A percentile compares a stretch with the other conserved stretches of the same genome.
These are phyloP conservation scores for Drosophila tani DNA, from an alignment of 1,140 invertebrate genomes.

Conservation along the genomic window DNA sequence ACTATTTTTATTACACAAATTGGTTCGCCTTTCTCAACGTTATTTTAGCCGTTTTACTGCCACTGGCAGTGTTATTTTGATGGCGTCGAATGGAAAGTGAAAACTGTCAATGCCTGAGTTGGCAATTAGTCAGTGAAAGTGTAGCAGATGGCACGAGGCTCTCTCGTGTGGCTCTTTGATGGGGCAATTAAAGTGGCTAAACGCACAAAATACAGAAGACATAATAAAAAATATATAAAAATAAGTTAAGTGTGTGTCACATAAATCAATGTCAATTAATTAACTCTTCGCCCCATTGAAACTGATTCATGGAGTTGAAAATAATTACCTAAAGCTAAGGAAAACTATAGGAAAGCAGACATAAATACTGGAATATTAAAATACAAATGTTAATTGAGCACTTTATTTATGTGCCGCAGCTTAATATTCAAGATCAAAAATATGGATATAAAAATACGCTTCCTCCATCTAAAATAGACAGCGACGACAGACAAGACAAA, in stretches of 20 bases:
- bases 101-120: conserved; percentile 64
- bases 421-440: conserved; percentile 33
- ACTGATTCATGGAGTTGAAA: conserved; percentile 48
- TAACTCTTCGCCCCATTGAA: conserved; percentile 43
- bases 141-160: conserved; percentile 53
- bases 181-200: conserved; percentile 57
- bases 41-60: conserved; percentile 10
- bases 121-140: conserved; percentile 73
- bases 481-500: conserved; percentile 24
- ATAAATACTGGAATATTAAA: neutral
- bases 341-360: neutral
- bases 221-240: conserved; percentile 45
- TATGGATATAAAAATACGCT: conserved; percentile 17
- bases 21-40: conserved; percentile 37
- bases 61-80: conserved; percentile 20
- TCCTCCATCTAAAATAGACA: conserved; percentile 21
- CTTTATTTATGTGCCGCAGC: conserved; percentile 7
- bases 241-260: conserved; percentile 41
- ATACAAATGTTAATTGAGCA: conserved; percentile 1
- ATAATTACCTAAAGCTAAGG: conserved; percentile 3
- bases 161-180: conserved; percentile 5
- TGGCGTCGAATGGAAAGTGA: conserved; percentile 65
- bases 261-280: conserved; percentile 70
- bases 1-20: conserved; percentile 49
- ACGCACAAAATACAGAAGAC: conserved; percentile 40